Evolutionary conservation across 2,888 invertebrate genomes (phyloP).

Genomic region (Lacanobia oleracea): DNA sequence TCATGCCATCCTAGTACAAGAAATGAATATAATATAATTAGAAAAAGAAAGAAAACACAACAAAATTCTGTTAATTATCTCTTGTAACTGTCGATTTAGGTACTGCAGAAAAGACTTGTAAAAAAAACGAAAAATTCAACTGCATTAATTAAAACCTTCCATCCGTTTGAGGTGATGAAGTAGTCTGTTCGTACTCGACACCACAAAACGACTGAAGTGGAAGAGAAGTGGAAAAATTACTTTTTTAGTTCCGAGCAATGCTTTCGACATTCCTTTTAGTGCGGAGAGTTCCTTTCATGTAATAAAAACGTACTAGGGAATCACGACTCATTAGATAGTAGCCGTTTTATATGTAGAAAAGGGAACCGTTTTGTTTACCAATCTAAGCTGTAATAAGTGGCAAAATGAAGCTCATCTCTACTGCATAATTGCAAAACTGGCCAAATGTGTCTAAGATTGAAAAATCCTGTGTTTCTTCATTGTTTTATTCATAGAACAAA

Average conservation of each 20-base stretch:
- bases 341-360: neutral
- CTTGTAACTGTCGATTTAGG: neutral
- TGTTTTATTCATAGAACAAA: too few relatives aligned
- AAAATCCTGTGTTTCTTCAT: too few relatives aligned
- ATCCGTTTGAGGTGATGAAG: constrained; percentile 44
- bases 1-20: neutral
- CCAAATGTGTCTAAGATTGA: too few relatives aligned
- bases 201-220: constrained; percentile 44
- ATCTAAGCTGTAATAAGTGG: too few relatives aligned
- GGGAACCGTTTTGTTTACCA: too few relatives aligned
- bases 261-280: constrained; percentile 44
- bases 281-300: constrained; percentile 21
- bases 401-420: too few relatives aligned
- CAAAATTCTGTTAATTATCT: neutral
- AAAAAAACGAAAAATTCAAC: constrained; percentile 5
- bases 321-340: constrained; percentile 27
- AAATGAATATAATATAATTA: neutral
- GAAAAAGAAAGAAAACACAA: neutral
- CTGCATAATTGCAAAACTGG: too few relatives aligned
- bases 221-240: constrained; percentile 45
- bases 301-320: constrained; percentile 13
- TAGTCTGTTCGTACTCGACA: constrained; percentile 21
- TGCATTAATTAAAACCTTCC: constrained; percentile 44
- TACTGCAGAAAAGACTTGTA: constrained; percentile 1
- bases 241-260: constrained; percentile 46